These are phyloP conservation scores for Ardeotis arabs DNA, from an alignment of 2,113 vertebrate genomes.

Conservation along the genomic window DNA sequence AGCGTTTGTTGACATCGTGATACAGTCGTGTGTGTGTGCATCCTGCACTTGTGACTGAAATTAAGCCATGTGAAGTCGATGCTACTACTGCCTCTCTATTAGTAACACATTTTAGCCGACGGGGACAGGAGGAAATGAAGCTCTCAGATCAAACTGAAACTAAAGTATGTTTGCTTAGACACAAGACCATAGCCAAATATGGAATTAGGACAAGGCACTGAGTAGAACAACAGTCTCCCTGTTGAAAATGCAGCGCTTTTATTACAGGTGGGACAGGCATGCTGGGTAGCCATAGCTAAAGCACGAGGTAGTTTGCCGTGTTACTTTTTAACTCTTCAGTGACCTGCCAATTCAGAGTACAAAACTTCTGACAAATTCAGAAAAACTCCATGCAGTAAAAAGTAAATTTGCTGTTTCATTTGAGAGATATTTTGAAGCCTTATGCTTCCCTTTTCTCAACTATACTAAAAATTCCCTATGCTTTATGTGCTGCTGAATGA, in stretches of 20 bases:
- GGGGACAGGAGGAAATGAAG: background rate
- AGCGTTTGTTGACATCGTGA: background rate
- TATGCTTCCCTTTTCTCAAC: background rate
- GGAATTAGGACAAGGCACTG: background rate
- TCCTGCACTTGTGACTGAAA: background rate
- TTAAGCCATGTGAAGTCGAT: background rate
- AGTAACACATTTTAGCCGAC: background rate
- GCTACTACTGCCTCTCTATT: background rate
- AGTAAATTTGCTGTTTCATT: background rate
- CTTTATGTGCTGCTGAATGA: background rate
- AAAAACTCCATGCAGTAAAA: fast-evolving
- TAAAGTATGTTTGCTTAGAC: background rate
- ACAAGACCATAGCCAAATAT: background rate
- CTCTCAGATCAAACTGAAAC: background rate
- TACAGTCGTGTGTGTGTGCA: background rate
- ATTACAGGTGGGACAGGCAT: background rate
- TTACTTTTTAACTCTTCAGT: background rate
- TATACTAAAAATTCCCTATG: background rate
- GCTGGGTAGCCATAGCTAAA: background rate
- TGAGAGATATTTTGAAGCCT: background rate
- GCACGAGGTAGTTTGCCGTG: background rate
- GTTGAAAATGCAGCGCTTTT: background rate
- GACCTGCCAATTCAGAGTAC: background rate
- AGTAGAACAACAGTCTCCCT: background rate
- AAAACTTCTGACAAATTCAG: background rate